These are phyloP conservation scores for Gorsachius goisagi DNA, from an alignment of 2,113 vertebrate genomes.

Conservation along the genomic window DNA sequence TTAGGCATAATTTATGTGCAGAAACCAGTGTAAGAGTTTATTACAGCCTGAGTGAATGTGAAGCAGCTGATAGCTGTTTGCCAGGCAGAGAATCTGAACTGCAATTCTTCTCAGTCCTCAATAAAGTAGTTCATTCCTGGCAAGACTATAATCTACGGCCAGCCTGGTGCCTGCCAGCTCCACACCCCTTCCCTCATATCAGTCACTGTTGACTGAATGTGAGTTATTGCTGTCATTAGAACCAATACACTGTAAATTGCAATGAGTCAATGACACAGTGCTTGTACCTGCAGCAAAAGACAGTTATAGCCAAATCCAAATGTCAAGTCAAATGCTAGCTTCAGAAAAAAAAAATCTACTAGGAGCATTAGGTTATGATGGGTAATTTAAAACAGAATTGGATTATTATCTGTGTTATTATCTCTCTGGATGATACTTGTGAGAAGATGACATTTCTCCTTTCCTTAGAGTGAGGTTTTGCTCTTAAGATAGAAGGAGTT, in stretches of 20 bases:
- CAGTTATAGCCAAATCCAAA: background rate
- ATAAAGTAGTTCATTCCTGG: background rate
- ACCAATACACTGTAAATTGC: rapidly evolving
- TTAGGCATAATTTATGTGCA: background rate
- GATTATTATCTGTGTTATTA: background rate
- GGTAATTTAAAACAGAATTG: background rate
- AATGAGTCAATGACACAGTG: background rate
- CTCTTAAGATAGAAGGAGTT: background rate
- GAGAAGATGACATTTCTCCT: background rate
- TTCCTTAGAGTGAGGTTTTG: background rate
- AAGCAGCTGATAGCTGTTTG: background rate
- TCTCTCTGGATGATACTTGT: background rate
- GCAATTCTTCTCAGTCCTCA: background rate
- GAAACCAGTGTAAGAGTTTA: rapidly evolving
- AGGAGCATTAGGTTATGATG: background rate
- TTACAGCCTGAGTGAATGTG: background rate
- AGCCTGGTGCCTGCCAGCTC: background rate
- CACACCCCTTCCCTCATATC: background rate
- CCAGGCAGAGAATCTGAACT: background rate
- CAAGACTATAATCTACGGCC: background rate
- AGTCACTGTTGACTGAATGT: background rate
- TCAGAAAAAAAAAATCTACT: rapidly evolving
- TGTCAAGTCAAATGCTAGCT: background rate
- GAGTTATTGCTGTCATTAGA: background rate
- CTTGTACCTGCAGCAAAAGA: background rate